Percentiles rank a stretch among this genome's conserved stretches.
These are phyloP conservation scores for Dorcus parallelipipedus DNA, from an alignment of 2,888 invertebrate genomes.

Conservation along the genomic window DNA sequence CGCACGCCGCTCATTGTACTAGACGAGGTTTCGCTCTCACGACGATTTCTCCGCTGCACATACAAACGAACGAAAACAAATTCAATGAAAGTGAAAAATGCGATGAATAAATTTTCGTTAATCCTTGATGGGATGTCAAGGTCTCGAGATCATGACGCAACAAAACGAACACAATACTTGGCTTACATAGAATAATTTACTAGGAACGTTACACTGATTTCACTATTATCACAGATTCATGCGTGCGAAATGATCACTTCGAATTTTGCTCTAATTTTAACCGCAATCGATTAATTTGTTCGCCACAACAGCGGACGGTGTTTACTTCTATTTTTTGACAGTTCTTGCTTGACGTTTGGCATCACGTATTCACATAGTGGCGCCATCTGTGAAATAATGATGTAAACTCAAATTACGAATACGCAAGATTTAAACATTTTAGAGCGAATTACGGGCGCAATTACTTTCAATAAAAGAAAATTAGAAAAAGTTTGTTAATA, in stretches of 20 bases:
- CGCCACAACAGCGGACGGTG: conserved; percentile 4
- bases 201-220: too few species aligned
- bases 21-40: conserved; percentile 3
- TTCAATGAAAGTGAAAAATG: conserved; percentile 14
- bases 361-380: too few species aligned
- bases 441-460: too few species aligned
- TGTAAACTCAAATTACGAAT: too few species aligned
- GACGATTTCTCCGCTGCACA: conserved; percentile 7
- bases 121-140: conserved; percentile 41
- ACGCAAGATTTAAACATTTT: too few species aligned
- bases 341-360: conserved; percentile 6
- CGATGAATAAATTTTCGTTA: conserved; percentile 8
- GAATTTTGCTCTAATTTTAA: too few species aligned
- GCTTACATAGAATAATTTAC: too few species aligned
- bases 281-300: background rate
- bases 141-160: conserved; percentile 40
- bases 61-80: conserved; percentile 3
- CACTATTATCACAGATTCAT: too few species aligned
- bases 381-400: too few species aligned
- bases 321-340: conserved; percentile 14
- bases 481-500: too few species aligned
- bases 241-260: too few species aligned
- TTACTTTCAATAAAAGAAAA: too few species aligned
- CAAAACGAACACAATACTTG: conserved; percentile 21
- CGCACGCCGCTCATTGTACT: conserved; percentile 46